A percentile compares a stretch with the other conserved stretches of the same genome.
phyloP scores from a whole-genome alignment of 2,113 vertebrate genomes.

The Crocuta crocuta region DNA sequence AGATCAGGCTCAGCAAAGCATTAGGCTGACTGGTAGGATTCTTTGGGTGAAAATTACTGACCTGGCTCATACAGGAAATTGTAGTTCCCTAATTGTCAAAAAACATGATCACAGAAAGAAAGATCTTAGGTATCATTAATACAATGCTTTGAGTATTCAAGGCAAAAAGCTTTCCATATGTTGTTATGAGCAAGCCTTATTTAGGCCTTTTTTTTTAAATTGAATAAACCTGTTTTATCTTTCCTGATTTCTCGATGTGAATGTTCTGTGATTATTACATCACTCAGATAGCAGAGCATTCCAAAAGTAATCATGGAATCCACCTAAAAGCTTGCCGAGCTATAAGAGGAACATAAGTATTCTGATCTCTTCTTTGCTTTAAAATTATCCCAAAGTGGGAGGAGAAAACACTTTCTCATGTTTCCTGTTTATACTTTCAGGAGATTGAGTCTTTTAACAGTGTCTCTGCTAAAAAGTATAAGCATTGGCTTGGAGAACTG shows the following conservation, averaged over 20 bases:
- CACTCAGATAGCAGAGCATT: slow-evolving; percentile 72
- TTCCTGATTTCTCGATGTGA: slow-evolving; percentile 74
- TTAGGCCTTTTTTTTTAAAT: slow-evolving; percentile 83
- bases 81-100: slow-evolving; percentile 85
- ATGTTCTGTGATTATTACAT: slow-evolving; percentile 79
- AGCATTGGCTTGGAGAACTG: slow-evolving; percentile 69
- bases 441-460: slow-evolving; percentile 58
- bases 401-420: slow-evolving; percentile 49
- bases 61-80: slow-evolving; percentile 89
- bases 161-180: slow-evolving; percentile 75
- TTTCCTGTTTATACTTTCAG: slow-evolving; percentile 66
- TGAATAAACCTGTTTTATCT: slow-evolving; percentile 79
- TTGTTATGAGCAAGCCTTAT: slow-evolving; percentile 81
- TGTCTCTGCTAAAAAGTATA: slow-evolving; percentile 50
- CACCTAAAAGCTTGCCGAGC: slow-evolving; percentile 66
- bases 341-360: slow-evolving; percentile 70
- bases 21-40: slow-evolving; percentile 85
- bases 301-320: slow-evolving; percentile 64
- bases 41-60: slow-evolving; percentile 87
- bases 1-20: slow-evolving; percentile 88
- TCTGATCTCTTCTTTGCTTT: slow-evolving; percentile 59
- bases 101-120: slow-evolving; percentile 84
- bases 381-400: slow-evolving; percentile 41
- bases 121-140: slow-evolving; percentile 76
- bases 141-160: slow-evolving; percentile 82